A percentile compares a stretch with the other conserved stretches of the same genome.
Conservation (phyloP, 2,113 vertebrate genomes). For the Sigmodon hispidus region DNA sequence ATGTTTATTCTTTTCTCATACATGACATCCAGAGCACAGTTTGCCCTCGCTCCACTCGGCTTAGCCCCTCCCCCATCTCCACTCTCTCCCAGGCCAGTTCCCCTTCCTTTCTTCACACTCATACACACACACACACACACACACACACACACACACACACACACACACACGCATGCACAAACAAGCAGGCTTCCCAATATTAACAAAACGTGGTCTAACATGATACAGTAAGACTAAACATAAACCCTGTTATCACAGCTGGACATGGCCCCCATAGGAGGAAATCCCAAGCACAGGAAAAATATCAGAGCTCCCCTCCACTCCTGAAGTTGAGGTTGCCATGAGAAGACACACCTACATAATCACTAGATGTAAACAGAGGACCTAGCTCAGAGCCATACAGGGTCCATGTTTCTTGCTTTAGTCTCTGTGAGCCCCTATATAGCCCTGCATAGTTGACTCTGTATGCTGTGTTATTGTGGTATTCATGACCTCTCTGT, state of each 20-base stretch:
- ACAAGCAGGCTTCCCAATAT: too few species aligned
- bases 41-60: background rate
- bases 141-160: too few species aligned
- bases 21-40: background rate
- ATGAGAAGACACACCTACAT: background rate
- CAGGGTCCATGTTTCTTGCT: background rate
- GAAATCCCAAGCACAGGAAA: background rate
- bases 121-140: too few species aligned
- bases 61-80: background rate
- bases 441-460: too few species aligned
- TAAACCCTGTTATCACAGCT: background rate
- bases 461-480: too few species aligned
- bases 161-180: too few species aligned
- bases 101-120: background rate
- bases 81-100: background rate
- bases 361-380: background rate
- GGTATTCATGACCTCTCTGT: background rate
- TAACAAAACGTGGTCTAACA: background rate
- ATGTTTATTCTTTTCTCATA: background rate
- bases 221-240: background rate
- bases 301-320: background rate
- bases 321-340: background rate
- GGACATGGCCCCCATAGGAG: background rate
- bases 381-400: background rate
- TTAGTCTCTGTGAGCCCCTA: background rate